Percentiles rank a stretch among this genome's conserved stretches.
phyloP scores from a whole-genome alignment of 2,113 vertebrate species.

The Vulpes ferrilata region DNA sequence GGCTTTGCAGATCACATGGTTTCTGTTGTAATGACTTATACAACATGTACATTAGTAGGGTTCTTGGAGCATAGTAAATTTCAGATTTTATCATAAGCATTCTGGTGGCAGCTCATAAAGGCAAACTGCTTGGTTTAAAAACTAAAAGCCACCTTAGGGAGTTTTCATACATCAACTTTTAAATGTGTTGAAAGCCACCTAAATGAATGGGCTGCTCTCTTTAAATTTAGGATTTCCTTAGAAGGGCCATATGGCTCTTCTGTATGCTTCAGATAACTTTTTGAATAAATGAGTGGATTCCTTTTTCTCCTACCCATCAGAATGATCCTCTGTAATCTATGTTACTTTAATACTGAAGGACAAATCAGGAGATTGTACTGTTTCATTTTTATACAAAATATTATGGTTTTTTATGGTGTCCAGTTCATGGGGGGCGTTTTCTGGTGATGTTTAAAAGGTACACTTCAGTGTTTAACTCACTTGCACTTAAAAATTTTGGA shows the following conservation, averaged over 20 bases:
- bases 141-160: neutral
- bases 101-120: neutral
- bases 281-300: neutral
- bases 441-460: neutral
- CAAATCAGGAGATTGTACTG: neutral
- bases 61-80: neutral
- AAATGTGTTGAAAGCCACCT: slow-evolving; percentile 10
- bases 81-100: slow-evolving; percentile 22
- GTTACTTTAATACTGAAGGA: neutral
- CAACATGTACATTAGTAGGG: neutral
- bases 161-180: neutral
- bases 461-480: neutral
- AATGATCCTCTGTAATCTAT: neutral
- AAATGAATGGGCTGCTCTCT: neutral
- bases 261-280: neutral
- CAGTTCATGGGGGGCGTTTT: neutral
- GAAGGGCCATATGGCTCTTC: neutral
- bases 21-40: neutral
- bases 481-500: neutral
- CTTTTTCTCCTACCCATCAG: neutral
- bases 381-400: neutral
- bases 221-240: neutral
- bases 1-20: neutral
- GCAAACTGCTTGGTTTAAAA: slow-evolving; percentile 14
- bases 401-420: neutral